Evolutionary conservation across 2,797 vertebrate genomes (phyloP), one percentile per base, ranked within the genome.

Genomic region (Loriculus beryllinus): DNA sequence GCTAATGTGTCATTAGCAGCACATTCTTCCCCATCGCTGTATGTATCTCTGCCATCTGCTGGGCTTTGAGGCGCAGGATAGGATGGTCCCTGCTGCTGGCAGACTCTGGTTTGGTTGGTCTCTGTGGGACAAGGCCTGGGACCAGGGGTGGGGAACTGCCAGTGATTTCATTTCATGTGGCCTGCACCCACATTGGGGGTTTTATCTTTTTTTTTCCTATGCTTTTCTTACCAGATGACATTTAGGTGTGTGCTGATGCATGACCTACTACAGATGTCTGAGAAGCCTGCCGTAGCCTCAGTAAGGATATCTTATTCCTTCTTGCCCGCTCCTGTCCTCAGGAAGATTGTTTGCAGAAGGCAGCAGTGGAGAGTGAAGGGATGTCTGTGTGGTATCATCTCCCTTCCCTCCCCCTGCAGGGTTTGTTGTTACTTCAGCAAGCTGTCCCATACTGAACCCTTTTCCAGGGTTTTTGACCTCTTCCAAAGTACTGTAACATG

Each of bases 41-140:
- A 12, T 56, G 67, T 60, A 71, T 16, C 72, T 88, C 69, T 96
- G 94, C 87, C 91, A 76, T 71, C 93, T 96, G 47, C 88, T 81
- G 93, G 86, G 68, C 89, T 80, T 43, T 6, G 33, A 10, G n/a
- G 49, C 39, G 16, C 9, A 7, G 29, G 35, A 1, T 9, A 7
- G 31, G 39, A 40, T 19, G 56, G 45, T 92, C 21, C 29, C 14
- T 35, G 51, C 0, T 2, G 47, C 77, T 25, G 64, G 28, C 39
- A 43, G 52, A 17, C 0, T 1, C 12, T 68, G 39, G 10, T 43
- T 79, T 28, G 22, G 12, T 39, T 16, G 19, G 14, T 10, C 31
- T 59, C 54, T 4, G 59, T 40, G 42, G 59, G 12, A 56, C 49
- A 51, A 28, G 77, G 8, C 51, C 63, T 6, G 59, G 14, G 28